Conservation (phyloP, 2,113 vertebrate species). For the Hoplias malabaricus region DNA sequence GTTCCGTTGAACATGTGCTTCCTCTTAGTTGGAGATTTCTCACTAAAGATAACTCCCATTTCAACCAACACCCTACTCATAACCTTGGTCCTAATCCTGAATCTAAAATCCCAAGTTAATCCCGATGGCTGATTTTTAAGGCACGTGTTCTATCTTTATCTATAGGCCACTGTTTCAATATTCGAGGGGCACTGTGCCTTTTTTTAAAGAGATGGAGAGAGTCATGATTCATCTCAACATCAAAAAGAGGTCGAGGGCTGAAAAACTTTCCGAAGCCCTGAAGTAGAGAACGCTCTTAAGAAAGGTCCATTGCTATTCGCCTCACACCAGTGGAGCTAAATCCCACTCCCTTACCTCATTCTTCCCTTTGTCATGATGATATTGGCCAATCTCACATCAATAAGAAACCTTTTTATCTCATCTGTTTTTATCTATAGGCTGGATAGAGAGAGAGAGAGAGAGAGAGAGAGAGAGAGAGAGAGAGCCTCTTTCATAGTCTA, state of each 20-base stretch:
- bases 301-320: constrained; percentile 33
- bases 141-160: neutral
- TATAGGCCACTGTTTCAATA: neutral
- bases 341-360: constrained; percentile 28
- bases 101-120: no score
- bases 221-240: constrained; percentile 18
- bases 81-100: neutral
- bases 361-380: constrained; percentile 29
- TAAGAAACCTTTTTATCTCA: constrained; percentile 37
- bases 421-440: constrained; percentile 36
- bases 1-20: no score
- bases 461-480: constrained; percentile 4
- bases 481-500: neutral
- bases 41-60: neutral
- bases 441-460: constrained; percentile 22
- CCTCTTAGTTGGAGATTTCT: neutral
- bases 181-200: neutral
- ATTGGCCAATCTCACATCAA: constrained; percentile 33
- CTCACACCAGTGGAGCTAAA: constrained; percentile 30
- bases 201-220: neutral
- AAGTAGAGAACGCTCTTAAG: constrained; percentile 8
- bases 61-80: no score
- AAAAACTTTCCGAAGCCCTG: constrained; percentile 22
- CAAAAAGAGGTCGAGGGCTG: constrained; percentile 12
- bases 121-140: no score